These are phyloP conservation scores for Pachydiplax longipennis DNA, from an alignment of 2,888 invertebrate species.

Conservation along the genomic window DNA sequence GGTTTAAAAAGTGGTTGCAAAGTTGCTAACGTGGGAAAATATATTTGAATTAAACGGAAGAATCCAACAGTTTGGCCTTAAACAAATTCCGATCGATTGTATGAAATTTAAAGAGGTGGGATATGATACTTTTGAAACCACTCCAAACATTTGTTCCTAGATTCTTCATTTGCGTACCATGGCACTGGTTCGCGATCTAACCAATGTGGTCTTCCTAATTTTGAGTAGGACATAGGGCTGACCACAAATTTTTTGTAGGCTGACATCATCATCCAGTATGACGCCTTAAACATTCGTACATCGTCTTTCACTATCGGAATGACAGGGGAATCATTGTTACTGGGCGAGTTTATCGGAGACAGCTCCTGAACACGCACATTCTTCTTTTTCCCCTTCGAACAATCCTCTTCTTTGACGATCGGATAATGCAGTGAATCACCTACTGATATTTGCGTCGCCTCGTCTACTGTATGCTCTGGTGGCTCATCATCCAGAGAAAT, in stretches of 20 bases:
- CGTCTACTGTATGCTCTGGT: neutral
- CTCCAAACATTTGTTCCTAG: conserved; percentile 11
- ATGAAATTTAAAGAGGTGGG: neutral
- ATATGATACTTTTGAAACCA: conserved; percentile 2
- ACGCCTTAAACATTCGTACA: neutral
- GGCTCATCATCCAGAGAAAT: neutral
- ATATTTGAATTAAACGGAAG: too few relatives aligned
- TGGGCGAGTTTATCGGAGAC: neutral
- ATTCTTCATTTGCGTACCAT: neutral
- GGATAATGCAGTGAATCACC: neutral
- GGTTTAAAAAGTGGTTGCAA: too few relatives aligned
- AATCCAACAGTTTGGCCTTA: too few relatives aligned
- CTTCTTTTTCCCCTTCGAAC: neutral
- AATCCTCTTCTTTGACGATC: neutral
- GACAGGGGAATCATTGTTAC: too few relatives aligned
- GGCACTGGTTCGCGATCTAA: neutral
- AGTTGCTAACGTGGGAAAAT: too few relatives aligned
- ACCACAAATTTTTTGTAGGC: neutral
- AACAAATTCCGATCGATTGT: too few relatives aligned
- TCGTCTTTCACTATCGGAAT: neutral
- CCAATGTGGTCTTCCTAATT: neutral
- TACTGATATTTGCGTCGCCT: neutral
- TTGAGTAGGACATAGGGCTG: neutral
- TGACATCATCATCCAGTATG: conserved; percentile 26
- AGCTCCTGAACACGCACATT: neutral